Percentiles rank a stretch among this genome's conserved stretches.
phyloP scores from a whole-genome alignment of 2,113 vertebrate species.

The Sebastes fasciatus region DNA sequence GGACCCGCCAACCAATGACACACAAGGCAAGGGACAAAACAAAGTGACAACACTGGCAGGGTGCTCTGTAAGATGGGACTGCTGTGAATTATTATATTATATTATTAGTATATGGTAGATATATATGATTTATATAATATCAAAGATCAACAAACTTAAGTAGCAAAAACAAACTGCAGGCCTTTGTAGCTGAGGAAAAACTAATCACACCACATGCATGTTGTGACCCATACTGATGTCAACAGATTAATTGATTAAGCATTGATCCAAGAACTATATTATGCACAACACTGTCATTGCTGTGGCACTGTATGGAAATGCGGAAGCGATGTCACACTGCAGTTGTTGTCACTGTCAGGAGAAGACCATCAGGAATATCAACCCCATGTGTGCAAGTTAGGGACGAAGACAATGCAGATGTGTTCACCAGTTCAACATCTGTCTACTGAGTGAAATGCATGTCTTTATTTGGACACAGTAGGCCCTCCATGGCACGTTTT shows the following conservation, averaged over 20 bases:
- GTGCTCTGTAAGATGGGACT: conserved; percentile 3
- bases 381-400: background rate
- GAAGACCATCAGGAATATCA: background rate
- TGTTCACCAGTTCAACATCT: too few species aligned
- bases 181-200: background rate
- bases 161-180: background rate
- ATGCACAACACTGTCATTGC: background rate
- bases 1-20: conserved; percentile 68
- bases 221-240: background rate
- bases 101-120: background rate
- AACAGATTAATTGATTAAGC: background rate
- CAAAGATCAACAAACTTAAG: background rate
- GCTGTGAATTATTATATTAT: too few species aligned
- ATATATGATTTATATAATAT: background rate
- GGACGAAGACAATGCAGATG: too few species aligned
- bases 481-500: background rate
- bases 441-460: background rate
- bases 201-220: too few species aligned
- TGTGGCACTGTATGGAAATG: background rate
- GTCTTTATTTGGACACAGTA: conserved; percentile 6
- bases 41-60: conserved; percentile 59
- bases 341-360: conserved; percentile 28
- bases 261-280: background rate
- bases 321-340: conserved; percentile 40
- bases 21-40: conserved; percentile 61